Base-by-base conservation (phyloP, 2,797 vertebrate species). In the Lycodopsis pacificus region DNA sequence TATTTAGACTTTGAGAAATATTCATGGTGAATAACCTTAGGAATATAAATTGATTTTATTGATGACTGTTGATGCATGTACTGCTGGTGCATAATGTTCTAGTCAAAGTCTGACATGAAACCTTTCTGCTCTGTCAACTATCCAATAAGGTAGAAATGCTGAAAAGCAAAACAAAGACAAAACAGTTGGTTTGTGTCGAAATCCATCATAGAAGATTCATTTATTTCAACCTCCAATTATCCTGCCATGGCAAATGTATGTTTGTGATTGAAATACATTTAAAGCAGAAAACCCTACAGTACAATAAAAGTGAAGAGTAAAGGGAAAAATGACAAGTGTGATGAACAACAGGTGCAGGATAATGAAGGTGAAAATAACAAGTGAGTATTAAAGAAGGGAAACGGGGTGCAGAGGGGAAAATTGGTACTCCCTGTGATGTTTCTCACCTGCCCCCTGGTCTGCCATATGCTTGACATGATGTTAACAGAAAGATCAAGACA, bases 401-500 rank as follows among this genome's bases (percentile, higher is more conserved):
- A 17, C n/a, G 40, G 62, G 53, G 57, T 66, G 54, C 27, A 44
- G 69, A 69, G 67, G 59, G 19, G 44, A 20, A 63, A 61, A 71
- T 40, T 73, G 77, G 84, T 81, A 71, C 65, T 82, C 73, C 80
- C 79, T 46, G 46, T 86, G 83, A 86, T 70, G 69, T 63, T 70
- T 86, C 72, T 83, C 79, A 89, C 85, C 85, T 89, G 83, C 65
- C 68, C 63, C 64, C 71, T 81, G 80, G 87, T 90, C 69, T 91
- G 83, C 80, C 83, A 71, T 89, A 87, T 65, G 65, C 77, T 54
- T 88, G 87, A 91, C 82, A 81, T 85, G 88, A 87, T 71, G 42
- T 76, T 82, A 85, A 85, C 82, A 79, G 75, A 80, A 69, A 79
- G 82, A 89, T 90, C 79, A 90, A 91, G 84, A 92, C 87, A 90